These are phyloP conservation scores for Calliopum simillimum DNA, from an alignment of 2,888 invertebrate genomes.

Conservation along the genomic window DNA sequence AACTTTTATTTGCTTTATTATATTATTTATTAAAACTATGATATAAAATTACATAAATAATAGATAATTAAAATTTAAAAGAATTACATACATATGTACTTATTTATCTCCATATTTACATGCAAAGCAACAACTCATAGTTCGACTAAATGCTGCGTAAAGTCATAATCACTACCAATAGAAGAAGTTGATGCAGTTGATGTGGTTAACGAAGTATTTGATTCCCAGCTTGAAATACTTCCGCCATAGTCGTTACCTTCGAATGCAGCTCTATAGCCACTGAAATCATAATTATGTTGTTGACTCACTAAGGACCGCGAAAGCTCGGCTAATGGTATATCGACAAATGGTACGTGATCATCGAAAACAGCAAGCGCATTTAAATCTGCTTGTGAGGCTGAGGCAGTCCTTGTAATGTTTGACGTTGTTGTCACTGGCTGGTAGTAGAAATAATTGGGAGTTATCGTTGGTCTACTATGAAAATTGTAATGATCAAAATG, in stretches of 20 bases:
- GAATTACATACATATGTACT: too few relatives aligned
- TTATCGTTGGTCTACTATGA: too few relatives aligned
- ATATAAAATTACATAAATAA: too few relatives aligned
- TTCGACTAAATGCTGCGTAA: conserved; percentile 14
- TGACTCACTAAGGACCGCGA: neutral
- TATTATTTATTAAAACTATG: too few relatives aligned
- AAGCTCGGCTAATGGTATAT: neutral
- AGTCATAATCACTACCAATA: conserved; percentile 16
- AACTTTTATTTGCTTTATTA: too few relatives aligned
- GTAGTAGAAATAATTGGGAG: too few relatives aligned
- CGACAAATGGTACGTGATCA: conserved; percentile 5
- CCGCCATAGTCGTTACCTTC: conserved; percentile 44
- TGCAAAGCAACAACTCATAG: neutral
- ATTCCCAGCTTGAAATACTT: neutral
- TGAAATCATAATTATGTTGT: neutral
- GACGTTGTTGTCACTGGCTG: too few relatives aligned
- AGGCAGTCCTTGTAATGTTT: neutral
- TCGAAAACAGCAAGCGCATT: neutral
- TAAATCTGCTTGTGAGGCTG: neutral
- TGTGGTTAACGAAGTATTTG: neutral
- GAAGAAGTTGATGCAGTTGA: neutral
- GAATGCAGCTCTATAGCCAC: conserved; percentile 22
- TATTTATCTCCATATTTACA: too few relatives aligned
- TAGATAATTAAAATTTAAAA: too few relatives aligned
- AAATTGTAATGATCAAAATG: too few relatives aligned